Base-by-base conservation (phyloP, 1,140 invertebrate genomes). In the Pararge aegeria region DNA sequence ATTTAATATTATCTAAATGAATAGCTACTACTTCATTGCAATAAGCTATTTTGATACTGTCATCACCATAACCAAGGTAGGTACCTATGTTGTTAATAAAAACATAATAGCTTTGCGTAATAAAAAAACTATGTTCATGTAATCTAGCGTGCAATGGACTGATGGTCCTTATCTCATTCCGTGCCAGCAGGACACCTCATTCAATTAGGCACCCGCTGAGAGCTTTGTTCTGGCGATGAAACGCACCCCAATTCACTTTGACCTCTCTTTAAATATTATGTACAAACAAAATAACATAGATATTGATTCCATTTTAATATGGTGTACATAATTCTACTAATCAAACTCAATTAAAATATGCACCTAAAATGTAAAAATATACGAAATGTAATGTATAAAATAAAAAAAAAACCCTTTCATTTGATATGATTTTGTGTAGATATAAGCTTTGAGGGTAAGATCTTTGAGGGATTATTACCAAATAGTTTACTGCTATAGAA, bases 151-250 rank as follows among this genome's bases (percentile, higher is more conserved):
- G 30, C 10, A 12, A 34, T 12, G 30, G 30, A 34, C 30, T 42
- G 24, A 60, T 60, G 40, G 54, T 20, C 42, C 53, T 27, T 49
- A 61, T 58, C 37, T 52, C 60, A 64, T 65, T 60, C 48, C 6
- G 49, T 19, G 46, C 29, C 63, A 57, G 55, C 48, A 54, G 56
- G 53, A 40, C n/a, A 50, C 34, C 48, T 48, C 29, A 56, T 60
- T 46, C 57, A 65, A 65, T 65, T 60, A 65, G 30, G 30, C 56
- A 27, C 19, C 48, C 15, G 49, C 30, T 29, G 55, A 34, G 49
- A 19, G 55, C 34, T 29, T 50, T 57, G 30, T 50, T 27, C 30
- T 50, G 40, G 13, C 15, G 16, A 38, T 13, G 55, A 27, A 57
- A 57, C 40, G 29, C 30, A 3, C 7, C 30, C 7, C 7, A 34